A percentile compares a stretch with the other conserved stretches of the same genome.
These are phyloP conservation scores for Rhyacophila evoluta DNA, from an alignment of 2,888 invertebrate genomes.

Conservation along the genomic window DNA sequence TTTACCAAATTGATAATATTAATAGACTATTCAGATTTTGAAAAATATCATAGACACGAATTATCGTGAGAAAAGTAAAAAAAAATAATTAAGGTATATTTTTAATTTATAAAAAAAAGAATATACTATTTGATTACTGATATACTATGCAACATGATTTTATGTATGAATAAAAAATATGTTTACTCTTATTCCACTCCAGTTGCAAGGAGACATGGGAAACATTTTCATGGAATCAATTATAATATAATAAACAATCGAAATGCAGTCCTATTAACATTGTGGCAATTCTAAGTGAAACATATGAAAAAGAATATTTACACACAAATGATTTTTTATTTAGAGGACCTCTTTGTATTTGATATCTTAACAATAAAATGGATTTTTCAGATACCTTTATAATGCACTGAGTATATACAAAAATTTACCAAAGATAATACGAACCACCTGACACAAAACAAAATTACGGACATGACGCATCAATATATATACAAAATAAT, in stretches of 20 bases:
- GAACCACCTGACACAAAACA: neutral
- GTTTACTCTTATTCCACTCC: neutral
- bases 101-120: too few species aligned
- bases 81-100: too few species aligned
- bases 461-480: neutral
- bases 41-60: neutral
- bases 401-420: neutral
- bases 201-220: neutral
- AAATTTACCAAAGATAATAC: neutral
- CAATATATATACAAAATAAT: neutral
- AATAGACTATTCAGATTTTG: neutral
- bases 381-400: neutral
- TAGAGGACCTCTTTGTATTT: neutral
- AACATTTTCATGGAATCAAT: neutral
- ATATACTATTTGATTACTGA: too few species aligned
- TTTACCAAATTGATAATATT: conserved; percentile 1
- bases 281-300: neutral
- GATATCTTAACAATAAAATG: neutral
- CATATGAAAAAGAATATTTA: conserved; percentile 8
- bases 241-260: neutral
- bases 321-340: neutral
- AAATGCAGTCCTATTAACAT: neutral
- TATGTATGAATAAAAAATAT: neutral
- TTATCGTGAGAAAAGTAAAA: neutral
- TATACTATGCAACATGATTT: too few species aligned